These are phyloP conservation scores for Bufotes viridis DNA, from an alignment of 2,797 vertebrate genomes.

Conservation along the genomic window DNA sequence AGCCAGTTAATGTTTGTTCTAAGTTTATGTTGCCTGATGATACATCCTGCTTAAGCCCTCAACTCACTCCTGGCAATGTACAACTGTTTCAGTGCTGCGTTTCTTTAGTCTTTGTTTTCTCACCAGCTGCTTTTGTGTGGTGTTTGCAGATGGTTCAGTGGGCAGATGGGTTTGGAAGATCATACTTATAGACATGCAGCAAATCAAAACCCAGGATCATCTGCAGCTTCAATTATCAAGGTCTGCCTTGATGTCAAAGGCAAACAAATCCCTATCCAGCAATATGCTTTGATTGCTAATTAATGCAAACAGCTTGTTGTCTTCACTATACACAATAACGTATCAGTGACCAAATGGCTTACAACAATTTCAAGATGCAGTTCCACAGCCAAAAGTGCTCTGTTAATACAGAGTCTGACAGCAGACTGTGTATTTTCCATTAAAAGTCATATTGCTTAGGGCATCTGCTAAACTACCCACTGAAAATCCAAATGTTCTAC, in stretches of 20 bases:
- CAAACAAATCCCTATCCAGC: conserved; percentile 69
- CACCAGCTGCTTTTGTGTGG: conserved; percentile 62
- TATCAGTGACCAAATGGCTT: conserved; percentile 73
- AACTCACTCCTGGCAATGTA: conserved; percentile 37
- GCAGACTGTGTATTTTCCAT: conserved; percentile 65
- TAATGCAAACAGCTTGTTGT: conserved; percentile 76
- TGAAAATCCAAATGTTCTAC: conserved; percentile 52
- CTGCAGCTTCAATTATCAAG: conserved; percentile 65
- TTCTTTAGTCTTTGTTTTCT: conserved; percentile 50
- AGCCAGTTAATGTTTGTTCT: conserved; percentile 35
- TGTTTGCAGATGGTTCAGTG: conserved; percentile 63
- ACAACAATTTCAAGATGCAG: conserved; percentile 68
- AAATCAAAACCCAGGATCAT: conserved; percentile 63
- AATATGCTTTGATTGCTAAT: conserved; percentile 74
- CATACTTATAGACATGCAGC: conserved; percentile 57
- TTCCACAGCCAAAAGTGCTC: conserved; percentile 66
- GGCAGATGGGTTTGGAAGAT: conserved; percentile 63
- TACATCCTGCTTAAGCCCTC: conserved; percentile 27
- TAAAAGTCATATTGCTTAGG: conserved; percentile 65
- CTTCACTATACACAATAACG: conserved; percentile 69
- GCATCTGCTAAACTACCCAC: conserved; percentile 65
- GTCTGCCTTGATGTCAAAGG: conserved; percentile 70
- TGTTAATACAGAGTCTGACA: conserved; percentile 68
- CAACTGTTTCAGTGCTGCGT: background rate
- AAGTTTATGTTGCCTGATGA: conserved; percentile 35